Evolutionary conservation across 2,113 vertebrate genomes (phyloP).

Genomic region (Rhynchopsitta pachyrhyncha): DNA sequence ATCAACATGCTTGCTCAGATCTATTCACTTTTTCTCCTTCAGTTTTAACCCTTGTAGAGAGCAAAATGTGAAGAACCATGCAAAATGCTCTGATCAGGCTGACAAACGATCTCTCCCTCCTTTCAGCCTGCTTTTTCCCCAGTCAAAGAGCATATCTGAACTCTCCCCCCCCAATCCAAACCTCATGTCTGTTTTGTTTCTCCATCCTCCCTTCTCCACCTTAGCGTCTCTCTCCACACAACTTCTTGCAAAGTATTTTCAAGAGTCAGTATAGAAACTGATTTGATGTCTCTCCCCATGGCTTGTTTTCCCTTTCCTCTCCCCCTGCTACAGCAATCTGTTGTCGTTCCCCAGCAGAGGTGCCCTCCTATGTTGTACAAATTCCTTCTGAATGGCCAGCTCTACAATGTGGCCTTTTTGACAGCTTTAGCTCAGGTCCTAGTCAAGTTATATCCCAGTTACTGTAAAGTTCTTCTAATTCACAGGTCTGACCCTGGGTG

Average conservation of each 20-base stretch:
- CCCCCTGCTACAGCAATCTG: not conserved
- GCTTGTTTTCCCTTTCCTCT: not conserved
- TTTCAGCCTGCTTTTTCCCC: not conserved
- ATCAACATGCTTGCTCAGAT: not conserved
- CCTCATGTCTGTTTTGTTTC: not conserved
- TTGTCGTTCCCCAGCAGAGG: not conserved
- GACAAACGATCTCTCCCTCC: not conserved
- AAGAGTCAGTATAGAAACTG: not conserved
- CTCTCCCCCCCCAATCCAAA: not conserved
- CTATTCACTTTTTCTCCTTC: not conserved
- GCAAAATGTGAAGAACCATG: not conserved
- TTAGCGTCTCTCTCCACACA: not conserved
- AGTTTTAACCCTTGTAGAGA: not conserved
- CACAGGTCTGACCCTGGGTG: not conserved
- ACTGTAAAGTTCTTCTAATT: not conserved
- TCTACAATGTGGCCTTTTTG: not conserved
- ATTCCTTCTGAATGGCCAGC: not conserved
- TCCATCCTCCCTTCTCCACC: not conserved
- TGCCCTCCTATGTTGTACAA: not conserved
- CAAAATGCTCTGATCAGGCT: not conserved
- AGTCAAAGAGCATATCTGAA: not conserved
- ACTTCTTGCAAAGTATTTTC: not conserved
- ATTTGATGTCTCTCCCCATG: not conserved
- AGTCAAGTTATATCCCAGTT: not conserved
- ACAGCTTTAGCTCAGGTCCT: not conserved